These are phyloP conservation scores for Perca flavescens DNA, from an alignment of 2,113 vertebrate genomes.

Conservation along the genomic window DNA sequence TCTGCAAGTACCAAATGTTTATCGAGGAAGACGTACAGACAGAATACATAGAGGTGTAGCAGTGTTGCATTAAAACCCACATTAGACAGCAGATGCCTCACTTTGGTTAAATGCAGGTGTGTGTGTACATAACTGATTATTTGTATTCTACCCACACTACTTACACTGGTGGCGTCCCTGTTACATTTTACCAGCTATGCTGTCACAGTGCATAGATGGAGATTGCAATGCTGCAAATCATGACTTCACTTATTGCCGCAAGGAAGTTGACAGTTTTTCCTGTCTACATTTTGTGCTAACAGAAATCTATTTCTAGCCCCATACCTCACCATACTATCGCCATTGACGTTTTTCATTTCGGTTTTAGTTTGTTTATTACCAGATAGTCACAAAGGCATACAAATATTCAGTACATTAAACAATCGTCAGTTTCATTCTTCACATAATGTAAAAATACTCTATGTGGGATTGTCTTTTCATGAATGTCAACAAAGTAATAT, in stretches of 20 bases:
- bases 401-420: not conserved
- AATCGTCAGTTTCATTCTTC: not conserved
- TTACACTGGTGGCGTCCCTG: not conserved
- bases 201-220: not conserved
- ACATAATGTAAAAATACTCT: not conserved
- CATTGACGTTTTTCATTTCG: not conserved
- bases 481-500: not conserved
- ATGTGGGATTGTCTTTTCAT: not conserved
- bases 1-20: slow-evolving; percentile 19
- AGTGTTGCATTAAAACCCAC: slow-evolving; percentile 1
- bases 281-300: not conserved
- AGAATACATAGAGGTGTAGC: not conserved
- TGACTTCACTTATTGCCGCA: not conserved
- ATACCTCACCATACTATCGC: not conserved
- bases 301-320: not conserved
- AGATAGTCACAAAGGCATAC: not conserved
- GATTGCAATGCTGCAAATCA: not conserved
- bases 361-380: not conserved
- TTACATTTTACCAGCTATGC: slow-evolving; percentile 16
- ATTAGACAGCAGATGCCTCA: slow-evolving; percentile 4
- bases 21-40: not conserved
- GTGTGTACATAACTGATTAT: slow-evolving; percentile 4
- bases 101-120: slow-evolving; percentile 16
- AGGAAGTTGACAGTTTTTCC: not conserved
- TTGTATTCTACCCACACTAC: not conserved